Evolutionary conservation across 2,888 invertebrate genomes (phyloP).

Genomic region (Panzeria rudis): DNA sequence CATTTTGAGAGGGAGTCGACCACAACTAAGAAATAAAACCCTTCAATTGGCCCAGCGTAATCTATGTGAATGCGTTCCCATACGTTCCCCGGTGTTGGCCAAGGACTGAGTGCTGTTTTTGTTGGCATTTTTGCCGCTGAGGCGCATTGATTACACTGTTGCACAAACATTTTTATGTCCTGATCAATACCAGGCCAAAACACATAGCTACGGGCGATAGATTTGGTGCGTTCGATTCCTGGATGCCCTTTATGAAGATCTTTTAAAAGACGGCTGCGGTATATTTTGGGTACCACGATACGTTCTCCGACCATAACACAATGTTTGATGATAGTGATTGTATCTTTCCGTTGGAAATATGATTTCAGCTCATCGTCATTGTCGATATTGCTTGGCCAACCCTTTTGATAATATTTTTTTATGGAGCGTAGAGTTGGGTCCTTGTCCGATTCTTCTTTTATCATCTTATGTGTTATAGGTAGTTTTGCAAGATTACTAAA

Average conservation of each 20-base stretch:
- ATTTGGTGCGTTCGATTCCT: slow-evolving; percentile 5
- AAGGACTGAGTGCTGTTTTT: slow-evolving; percentile 74
- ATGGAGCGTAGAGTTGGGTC: neutral
- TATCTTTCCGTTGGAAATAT: neutral
- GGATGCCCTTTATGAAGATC: slow-evolving; percentile 14
- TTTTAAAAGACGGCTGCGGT: neutral
- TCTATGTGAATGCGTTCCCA: too few relatives aligned
- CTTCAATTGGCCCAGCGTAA: slow-evolving; percentile 79
- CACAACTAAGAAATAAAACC: slow-evolving; percentile 77
- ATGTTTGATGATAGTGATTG: neutral
- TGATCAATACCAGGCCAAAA: too few relatives aligned
- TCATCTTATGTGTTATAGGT: neutral
- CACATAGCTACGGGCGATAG: slow-evolving; percentile 6
- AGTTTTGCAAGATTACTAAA: neutral
- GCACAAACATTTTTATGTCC: neutral
- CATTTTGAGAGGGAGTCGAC: slow-evolving; percentile 82
- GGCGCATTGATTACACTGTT: neutral
- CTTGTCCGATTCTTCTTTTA: neutral
- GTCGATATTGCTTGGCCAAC: slow-evolving; percentile 1
- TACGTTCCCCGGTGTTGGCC: slow-evolving; percentile 74
- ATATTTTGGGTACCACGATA: slow-evolving; percentile 2
- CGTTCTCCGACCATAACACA: slow-evolving; percentile 18
- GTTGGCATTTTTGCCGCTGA: slow-evolving; percentile 74
- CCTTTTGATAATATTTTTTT: slow-evolving; percentile 1
- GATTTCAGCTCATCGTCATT: neutral